A percentile compares a stretch with the other conserved stretches of the same genome.
These are phyloP conservation scores for Huso huso DNA, from an alignment of 2,797 vertebrate genomes.

Conservation along the genomic window DNA sequence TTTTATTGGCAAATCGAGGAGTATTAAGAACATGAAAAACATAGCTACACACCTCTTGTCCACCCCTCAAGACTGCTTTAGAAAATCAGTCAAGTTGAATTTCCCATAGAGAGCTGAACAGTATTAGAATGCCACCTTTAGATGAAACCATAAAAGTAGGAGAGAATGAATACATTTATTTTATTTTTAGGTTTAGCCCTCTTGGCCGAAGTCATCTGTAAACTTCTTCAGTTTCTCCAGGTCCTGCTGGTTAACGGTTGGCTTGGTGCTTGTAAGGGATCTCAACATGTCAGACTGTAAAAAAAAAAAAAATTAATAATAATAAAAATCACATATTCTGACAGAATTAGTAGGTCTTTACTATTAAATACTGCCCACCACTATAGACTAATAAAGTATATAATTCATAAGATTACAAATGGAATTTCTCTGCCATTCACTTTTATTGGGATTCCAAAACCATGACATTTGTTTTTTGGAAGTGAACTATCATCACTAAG, in stretches of 20 bases:
- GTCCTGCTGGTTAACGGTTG: slow-evolving; percentile 94
- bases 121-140: slow-evolving; percentile 17
- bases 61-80: slow-evolving; percentile 27
- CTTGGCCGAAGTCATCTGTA: slow-evolving; percentile 97
- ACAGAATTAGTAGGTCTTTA: too few species aligned
- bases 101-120: slow-evolving; percentile 15
- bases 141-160: slow-evolving; percentile 14
- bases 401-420: too few species aligned
- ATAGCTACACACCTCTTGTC: slow-evolving; percentile 22
- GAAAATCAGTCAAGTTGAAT: slow-evolving; percentile 16
- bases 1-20: slow-evolving; percentile 9
- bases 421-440: too few species aligned
- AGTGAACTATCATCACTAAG: too few species aligned
- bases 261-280: slow-evolving; percentile 77
- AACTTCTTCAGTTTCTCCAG: slow-evolving; percentile 92
- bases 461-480: too few species aligned
- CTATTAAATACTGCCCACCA: too few species aligned
- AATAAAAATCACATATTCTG: background rate
- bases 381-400: too few species aligned
- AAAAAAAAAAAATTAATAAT: slow-evolving; percentile 18
- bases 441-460: too few species aligned
- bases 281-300: slow-evolving; percentile 81
- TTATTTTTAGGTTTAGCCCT: slow-evolving; percentile 67
- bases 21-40: slow-evolving; percentile 9
- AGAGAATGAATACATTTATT: slow-evolving; percentile 40